Evolutionary conservation across 2,888 invertebrate species (phyloP).

Genomic region (Antheraea yamamai): DNA sequence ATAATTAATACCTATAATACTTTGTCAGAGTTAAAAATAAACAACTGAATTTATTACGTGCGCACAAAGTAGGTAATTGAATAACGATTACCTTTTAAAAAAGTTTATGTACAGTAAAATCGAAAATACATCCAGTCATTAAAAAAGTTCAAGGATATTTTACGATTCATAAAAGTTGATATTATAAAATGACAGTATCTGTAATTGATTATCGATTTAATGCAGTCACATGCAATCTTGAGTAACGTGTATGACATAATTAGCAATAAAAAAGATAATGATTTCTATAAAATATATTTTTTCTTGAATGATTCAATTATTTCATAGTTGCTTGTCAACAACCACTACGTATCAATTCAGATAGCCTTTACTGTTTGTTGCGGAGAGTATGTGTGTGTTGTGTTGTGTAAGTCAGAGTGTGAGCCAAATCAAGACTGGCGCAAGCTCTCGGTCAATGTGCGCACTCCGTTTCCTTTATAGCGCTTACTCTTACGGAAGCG

Average conservation of each 20-base stretch:
- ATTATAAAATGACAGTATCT: slow-evolving; percentile 66
- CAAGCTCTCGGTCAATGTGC: slow-evolving; percentile 55
- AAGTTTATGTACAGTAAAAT: background rate
- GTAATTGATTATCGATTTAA: slow-evolving; percentile 59
- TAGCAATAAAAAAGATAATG: slow-evolving; percentile 57
- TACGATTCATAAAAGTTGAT: slow-evolving; percentile 69
- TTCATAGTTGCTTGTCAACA: slow-evolving; percentile 28
- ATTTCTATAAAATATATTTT: slow-evolving; percentile 36
- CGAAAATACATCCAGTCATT: slow-evolving; percentile 63
- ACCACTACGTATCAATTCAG: slow-evolving; percentile 27
- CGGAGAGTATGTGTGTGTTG: slow-evolving; percentile 16
- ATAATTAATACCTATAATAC: too few species aligned
- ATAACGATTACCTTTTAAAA: background rate
- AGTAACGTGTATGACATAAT: slow-evolving; percentile 53
- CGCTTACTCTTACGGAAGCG: slow-evolving; percentile 71
- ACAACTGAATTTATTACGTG: too few species aligned
- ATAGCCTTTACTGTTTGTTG: slow-evolving; percentile 17
- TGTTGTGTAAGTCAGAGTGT: slow-evolving; percentile 38
- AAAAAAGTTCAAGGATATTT: slow-evolving; percentile 60
- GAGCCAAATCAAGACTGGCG: slow-evolving; percentile 60
- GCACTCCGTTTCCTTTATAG: slow-evolving; percentile 67
- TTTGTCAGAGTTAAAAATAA: background rate
- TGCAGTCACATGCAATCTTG: slow-evolving; percentile 55
- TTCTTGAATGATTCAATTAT: slow-evolving; percentile 35
- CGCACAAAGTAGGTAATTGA: background rate